These are phyloP conservation scores for Drosophila algonquin DNA, from an alignment of 2,888 invertebrate genomes.

Conservation along the genomic window DNA sequence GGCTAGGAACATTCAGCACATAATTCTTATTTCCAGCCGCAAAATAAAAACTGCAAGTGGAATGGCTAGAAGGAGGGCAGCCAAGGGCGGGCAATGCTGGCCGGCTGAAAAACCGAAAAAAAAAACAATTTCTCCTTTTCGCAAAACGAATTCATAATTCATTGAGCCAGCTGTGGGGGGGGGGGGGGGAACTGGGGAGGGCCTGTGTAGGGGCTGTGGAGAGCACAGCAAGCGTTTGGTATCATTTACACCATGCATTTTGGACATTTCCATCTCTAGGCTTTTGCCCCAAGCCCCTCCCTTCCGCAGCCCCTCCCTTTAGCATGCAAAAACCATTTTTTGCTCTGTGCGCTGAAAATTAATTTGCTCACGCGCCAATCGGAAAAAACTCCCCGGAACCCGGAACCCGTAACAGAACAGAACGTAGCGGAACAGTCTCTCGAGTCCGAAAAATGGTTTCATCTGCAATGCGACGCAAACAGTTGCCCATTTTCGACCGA, in stretches of 20 bases:
- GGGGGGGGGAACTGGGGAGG: background rate
- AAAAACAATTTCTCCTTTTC: constrained; percentile 28
- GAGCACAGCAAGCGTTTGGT: constrained; percentile 45
- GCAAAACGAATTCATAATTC: constrained; percentile 73
- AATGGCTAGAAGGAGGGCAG: constrained; percentile 11
- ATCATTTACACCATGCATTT: constrained; percentile 63
- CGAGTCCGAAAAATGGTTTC: constrained; percentile 63
- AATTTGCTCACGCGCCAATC: constrained; percentile 77
- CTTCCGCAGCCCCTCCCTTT: background rate
- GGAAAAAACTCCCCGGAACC: constrained; percentile 41
- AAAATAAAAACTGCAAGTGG: constrained; percentile 55
- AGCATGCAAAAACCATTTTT: constrained; percentile 42
- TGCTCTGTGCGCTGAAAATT: constrained; percentile 65
- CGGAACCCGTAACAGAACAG: background rate
- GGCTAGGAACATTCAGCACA: constrained; percentile 71
- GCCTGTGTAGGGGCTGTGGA: background rate
- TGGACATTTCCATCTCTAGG: constrained; percentile 36
- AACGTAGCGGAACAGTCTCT: constrained; percentile 13
- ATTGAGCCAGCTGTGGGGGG: constrained; percentile 55
- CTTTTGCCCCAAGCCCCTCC: background rate
- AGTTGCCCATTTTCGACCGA: constrained; percentile 31
- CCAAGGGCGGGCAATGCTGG: background rate
- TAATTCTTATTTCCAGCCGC: constrained; percentile 71
- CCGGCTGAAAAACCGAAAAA: background rate
- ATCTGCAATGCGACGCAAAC: constrained; percentile 74